Evolutionary conservation across 1,140 invertebrate genomes (phyloP), one percentile per base, ranked within the genome.

Genomic region (Holcopasites calliopsidis): DNA sequence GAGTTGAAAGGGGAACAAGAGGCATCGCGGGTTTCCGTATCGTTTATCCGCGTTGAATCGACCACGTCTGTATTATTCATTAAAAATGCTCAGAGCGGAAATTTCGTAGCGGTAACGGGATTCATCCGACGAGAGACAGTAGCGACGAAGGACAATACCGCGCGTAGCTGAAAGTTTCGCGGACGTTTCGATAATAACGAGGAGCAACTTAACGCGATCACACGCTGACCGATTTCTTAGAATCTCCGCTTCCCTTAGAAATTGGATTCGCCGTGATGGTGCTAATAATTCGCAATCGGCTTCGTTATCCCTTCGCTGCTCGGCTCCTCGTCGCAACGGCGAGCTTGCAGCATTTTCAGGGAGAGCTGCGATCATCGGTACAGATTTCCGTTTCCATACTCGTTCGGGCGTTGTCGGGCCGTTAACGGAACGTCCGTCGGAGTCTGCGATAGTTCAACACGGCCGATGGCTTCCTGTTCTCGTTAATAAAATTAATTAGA

Each of bases 401-500:
- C 42, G 52, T 28, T 49, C 50, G 40, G n/a, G 47, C 55, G 44
- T n/a, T 44, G 52, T 54, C 50, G n/a, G 38, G 26, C 44, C 49
- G 55, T 82, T 82, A 82, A 82, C 80, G 80, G 81, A 81, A 13
- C 73, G 28, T 38, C 42, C 60, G 49, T 49, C 3, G 44, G 58
- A 54, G 50, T 28, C 55, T 50, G 52, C 58, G 49, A 75, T 60
- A 74, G 60, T 76, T 64, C 23, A 35, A 13, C 13, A 8, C 13
- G 8, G 18, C n/a, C 52, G 80, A 77, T 47, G 79, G 68, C 69
- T 82, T 82, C 26, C 60, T 50, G 52, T 49, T 73, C 66, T 82
- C 80, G 78, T 81, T 82, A 82, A 82, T 82, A 72, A 82, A 81
- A 82, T 82, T 70, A 80, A 82, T 82, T 82, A 82, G 66, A 82